phyloP scores from a whole-genome alignment of 2,888 invertebrate genomes.

The Cantharis rufa region DNA sequence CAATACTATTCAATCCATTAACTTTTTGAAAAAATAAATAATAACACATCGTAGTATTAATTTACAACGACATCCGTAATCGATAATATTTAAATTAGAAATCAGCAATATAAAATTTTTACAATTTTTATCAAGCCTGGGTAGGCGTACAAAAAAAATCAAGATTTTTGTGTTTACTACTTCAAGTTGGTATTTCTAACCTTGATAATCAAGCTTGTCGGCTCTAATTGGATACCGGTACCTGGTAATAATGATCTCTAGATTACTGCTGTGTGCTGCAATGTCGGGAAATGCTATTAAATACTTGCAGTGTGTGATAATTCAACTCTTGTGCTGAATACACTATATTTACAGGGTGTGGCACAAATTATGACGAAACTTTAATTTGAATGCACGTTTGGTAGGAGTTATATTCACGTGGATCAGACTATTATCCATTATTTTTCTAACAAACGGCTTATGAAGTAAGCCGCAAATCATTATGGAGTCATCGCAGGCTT shows the following conservation, averaged over 20 bases:
- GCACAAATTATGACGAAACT: not conserved
- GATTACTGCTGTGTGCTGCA: not conserved
- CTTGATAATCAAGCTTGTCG: too few relatives aligned
- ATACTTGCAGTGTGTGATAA: not conserved
- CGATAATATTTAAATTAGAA: too few relatives aligned
- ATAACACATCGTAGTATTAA: too few relatives aligned
- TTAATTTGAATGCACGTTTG: not conserved
- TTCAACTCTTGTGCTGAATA: not conserved
- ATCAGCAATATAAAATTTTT: too few relatives aligned
- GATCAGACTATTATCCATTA: not conserved
- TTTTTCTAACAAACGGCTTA: not conserved
- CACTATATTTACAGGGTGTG: not conserved
- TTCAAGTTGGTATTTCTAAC: too few relatives aligned
- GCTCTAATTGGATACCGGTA: too few relatives aligned
- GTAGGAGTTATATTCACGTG: not conserved
- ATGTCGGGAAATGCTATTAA: not conserved
- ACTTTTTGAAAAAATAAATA: too few relatives aligned
- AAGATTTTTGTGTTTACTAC: too few relatives aligned
- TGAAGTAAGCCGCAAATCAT: not conserved
- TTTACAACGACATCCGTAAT: too few relatives aligned
- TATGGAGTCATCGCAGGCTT: not conserved
- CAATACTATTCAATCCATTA: too few relatives aligned
- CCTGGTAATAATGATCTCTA: not conserved
- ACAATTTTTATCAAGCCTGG: too few relatives aligned
- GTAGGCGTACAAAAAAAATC: too few relatives aligned